A percentile compares a stretch with the other conserved stretches of the same genome.
Evolutionary conservation across 1,140 invertebrate species (phyloP).

Genomic region (Lepidostoma basale): DNA sequence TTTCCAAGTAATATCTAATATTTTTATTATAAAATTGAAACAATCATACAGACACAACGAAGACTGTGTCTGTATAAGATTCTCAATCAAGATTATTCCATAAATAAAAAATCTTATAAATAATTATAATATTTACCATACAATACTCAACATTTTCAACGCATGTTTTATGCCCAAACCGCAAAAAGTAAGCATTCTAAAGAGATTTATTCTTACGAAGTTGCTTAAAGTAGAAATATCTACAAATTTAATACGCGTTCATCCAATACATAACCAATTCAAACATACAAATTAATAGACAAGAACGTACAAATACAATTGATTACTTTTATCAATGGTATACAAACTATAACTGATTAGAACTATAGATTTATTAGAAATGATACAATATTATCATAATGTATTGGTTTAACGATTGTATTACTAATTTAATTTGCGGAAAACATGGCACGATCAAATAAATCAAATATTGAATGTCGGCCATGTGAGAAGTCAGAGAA

Average conservation of each 20-base stretch:
- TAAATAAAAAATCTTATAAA: not conserved
- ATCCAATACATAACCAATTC: not conserved
- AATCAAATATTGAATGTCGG: too few species aligned
- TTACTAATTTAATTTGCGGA: too few species aligned
- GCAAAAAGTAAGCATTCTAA: not conserved
- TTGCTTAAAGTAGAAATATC: not conserved
- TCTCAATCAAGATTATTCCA: not conserved
- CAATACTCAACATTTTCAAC: not conserved
- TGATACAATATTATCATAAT: too few species aligned
- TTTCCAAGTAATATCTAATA: not conserved
- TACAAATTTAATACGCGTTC: not conserved
- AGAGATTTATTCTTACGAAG: not conserved
- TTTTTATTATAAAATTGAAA: not conserved
- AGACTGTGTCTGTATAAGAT: constrained; percentile 4
- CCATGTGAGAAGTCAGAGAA: too few species aligned
- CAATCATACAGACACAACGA: not conserved
- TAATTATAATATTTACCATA: not conserved
- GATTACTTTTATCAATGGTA: too few species aligned
- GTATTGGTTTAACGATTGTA: too few species aligned
- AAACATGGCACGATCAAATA: too few species aligned
- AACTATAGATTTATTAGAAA: too few species aligned
- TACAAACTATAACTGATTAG: too few species aligned
- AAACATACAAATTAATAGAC: too few species aligned
- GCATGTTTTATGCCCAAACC: not conserved
- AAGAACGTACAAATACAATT: too few species aligned